Conservation (phyloP, 2,797 vertebrate genomes). For the Halcyon leucocephala region DNA sequence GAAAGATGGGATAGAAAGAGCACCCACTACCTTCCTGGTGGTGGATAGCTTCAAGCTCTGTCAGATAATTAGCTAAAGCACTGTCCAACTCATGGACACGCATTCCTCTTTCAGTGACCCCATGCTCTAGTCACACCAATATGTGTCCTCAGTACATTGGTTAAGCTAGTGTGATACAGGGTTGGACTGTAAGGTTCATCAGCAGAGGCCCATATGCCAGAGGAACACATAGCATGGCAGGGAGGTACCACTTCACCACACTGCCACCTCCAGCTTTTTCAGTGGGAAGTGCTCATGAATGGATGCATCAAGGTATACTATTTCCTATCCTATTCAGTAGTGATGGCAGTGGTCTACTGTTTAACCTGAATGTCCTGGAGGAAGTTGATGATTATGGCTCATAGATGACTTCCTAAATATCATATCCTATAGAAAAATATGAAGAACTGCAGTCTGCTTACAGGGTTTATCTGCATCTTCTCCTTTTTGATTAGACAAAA, state of each 20-base stretch:
- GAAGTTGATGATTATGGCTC: background rate
- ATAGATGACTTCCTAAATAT: background rate
- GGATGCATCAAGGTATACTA: background rate
- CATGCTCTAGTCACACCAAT: rapidly evolving
- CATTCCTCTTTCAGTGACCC: background rate
- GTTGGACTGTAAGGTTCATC: background rate
- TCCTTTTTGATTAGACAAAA: background rate
- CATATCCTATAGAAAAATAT: background rate
- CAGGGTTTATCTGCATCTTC: background rate
- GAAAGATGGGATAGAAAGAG: background rate
- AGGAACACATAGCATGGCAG: rapidly evolving
- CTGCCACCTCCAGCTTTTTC: background rate
- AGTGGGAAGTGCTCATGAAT: background rate
- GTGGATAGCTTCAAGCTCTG: background rate
- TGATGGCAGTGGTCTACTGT: background rate
- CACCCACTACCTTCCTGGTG: background rate
- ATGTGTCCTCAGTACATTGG: background rate
- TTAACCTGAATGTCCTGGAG: background rate
- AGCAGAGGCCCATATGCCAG: background rate
- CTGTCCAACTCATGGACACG: too few species aligned
- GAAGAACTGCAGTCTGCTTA: background rate
- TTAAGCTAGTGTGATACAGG: rapidly evolving
- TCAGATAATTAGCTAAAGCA: background rate
- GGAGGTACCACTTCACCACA: background rate
- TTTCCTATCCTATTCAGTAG: background rate